Percentiles rank a stretch among this genome's conserved stretches.
Evolutionary conservation across 1,140 invertebrate genomes (phyloP).

Genomic region (Zelostemma sp.): DNA sequence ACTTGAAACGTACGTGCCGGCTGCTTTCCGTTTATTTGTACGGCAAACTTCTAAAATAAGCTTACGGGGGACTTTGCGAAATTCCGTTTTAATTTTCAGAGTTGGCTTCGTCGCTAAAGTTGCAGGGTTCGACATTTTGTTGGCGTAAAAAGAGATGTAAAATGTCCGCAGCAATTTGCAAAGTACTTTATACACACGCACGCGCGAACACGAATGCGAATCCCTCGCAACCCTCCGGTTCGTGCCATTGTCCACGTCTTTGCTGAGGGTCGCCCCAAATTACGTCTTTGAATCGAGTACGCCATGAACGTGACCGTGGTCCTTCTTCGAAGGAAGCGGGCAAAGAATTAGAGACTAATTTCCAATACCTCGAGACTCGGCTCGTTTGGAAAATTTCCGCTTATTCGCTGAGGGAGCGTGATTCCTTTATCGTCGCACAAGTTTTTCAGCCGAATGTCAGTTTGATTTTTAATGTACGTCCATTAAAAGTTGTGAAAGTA

Average conservation of each 20-base stretch:
- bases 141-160: slow-evolving; percentile 16
- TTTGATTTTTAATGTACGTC: slow-evolving; percentile 50
- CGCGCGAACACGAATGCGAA: slow-evolving; percentile 16
- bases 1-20: slow-evolving; percentile 6
- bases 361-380: slow-evolving; percentile 35
- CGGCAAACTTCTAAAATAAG: background rate
- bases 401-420: slow-evolving; percentile 15
- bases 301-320: slow-evolving; percentile 47
- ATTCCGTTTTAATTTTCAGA: background rate
- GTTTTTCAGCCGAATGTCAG: slow-evolving; percentile 31
- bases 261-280: slow-evolving; percentile 43
- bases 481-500: slow-evolving; percentile 45
- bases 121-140: background rate
- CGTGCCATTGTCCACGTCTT: slow-evolving; percentile 41
- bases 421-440: slow-evolving; percentile 24
- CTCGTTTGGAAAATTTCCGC: slow-evolving; percentile 36
- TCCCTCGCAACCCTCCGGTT: slow-evolving; percentile 33
- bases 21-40: background rate
- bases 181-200: slow-evolving; percentile 17
- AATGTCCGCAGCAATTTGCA: slow-evolving; percentile 15
- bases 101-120: background rate
- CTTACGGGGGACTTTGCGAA: background rate
- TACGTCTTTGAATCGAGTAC: slow-evolving; percentile 47
- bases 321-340: slow-evolving; percentile 43
- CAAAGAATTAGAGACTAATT: slow-evolving; percentile 51